Conservation (phyloP, 2,888 invertebrate genomes). For the Netelia inedita region DNA sequence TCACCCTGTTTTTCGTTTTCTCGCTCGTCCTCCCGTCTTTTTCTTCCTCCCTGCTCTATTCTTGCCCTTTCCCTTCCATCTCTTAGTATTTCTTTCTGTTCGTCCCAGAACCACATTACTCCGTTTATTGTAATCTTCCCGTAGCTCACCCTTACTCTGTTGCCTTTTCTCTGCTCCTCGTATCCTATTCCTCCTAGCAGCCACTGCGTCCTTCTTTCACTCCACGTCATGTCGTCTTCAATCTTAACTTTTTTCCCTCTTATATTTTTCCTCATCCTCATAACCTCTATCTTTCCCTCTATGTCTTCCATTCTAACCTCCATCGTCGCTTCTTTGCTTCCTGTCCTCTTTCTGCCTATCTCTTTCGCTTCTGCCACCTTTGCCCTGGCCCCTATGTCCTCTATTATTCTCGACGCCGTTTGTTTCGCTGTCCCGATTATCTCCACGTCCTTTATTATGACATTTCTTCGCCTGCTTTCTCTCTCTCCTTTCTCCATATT, state of each 20-base stretch:
- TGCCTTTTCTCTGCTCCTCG: constrained; percentile 6
- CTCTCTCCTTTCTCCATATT: constrained; percentile 5
- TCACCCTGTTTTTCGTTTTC: background rate
- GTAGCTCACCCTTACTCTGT: background rate
- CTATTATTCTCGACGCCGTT: background rate
- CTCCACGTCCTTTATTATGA: background rate
- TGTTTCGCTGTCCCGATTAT: constrained; percentile 5
- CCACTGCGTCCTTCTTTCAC: constrained; percentile 21
- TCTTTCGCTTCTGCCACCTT: background rate
- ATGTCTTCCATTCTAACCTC: background rate
- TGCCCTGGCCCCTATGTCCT: background rate
- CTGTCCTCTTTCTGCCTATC: background rate
- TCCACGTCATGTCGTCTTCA: constrained; percentile 11
- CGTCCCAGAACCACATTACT: background rate
- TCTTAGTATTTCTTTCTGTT: background rate
- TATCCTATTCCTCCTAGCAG: background rate
- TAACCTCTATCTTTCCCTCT: constrained; percentile 23
- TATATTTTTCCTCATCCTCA: constrained; percentile 17
- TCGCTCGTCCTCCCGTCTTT: constrained; percentile 15
- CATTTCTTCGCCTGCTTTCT: constrained; percentile 2
- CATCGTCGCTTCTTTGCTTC: background rate
- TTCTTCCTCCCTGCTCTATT: background rate
- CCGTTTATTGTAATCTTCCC: background rate
- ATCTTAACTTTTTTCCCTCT: background rate
- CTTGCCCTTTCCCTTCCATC: background rate